phyloP scores from a whole-genome alignment of 2,113 vertebrate genomes.

The Zapornia atra region DNA sequence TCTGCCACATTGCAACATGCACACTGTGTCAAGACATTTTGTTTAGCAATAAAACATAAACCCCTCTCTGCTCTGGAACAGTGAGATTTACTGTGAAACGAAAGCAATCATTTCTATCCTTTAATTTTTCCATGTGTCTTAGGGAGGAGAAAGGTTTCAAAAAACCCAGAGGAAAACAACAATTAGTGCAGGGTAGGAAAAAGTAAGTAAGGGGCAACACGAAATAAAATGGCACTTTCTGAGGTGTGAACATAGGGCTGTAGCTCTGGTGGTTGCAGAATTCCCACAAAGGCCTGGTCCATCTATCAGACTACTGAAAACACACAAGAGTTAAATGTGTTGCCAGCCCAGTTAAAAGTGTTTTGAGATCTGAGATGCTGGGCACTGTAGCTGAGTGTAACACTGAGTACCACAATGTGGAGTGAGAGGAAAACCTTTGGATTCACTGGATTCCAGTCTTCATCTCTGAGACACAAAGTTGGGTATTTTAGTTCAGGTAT shows the following conservation, averaged over 20 bases:
- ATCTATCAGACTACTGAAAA: neutral
- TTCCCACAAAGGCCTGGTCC: neutral
- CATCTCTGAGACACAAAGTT: neutral
- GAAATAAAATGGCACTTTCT: neutral
- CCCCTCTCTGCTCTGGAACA: neutral
- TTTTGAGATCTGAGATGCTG: neutral
- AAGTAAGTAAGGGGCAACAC: neutral
- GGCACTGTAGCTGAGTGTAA: neutral
- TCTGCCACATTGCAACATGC: neutral
- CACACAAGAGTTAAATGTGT: no score
- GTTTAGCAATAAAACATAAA: neutral
- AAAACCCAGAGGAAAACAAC: neutral
- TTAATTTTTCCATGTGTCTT: neutral
- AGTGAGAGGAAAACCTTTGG: neutral
- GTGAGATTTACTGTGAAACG: neutral
- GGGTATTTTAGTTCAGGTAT: neutral
- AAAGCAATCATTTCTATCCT: neutral
- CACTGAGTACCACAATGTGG: neutral
- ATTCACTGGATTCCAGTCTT: neutral
- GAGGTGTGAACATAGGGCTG: neutral
- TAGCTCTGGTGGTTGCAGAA: neutral
- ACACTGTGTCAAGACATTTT: neutral
- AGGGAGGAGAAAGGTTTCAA: neutral
- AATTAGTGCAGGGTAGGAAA: neutral
- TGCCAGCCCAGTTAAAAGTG: no score